These are phyloP conservation scores for Gorsachius goisagi DNA, from an alignment of 2,113 vertebrate species.

Conservation along the genomic window DNA sequence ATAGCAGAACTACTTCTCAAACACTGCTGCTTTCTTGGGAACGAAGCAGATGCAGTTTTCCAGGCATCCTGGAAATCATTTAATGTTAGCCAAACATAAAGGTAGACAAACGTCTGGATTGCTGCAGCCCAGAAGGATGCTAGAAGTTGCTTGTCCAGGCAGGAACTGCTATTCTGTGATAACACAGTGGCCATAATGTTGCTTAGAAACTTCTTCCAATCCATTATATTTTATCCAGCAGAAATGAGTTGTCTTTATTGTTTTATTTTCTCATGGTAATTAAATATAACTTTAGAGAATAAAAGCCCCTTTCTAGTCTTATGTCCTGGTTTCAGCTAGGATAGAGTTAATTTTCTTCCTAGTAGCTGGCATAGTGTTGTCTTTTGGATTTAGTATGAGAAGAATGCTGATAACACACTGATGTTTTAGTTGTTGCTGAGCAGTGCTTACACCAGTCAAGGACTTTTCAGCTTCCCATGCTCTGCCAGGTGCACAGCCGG, in stretches of 20 bases:
- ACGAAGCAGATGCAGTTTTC: background rate
- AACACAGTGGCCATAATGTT: background rate
- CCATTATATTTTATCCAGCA: background rate
- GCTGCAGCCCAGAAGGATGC: background rate
- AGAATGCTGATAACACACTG: no score
- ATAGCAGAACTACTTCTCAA: background rate
- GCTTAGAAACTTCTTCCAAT: background rate
- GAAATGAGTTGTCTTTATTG: background rate
- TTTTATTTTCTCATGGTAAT: background rate
- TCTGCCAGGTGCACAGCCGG: no score
- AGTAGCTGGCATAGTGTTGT: no score
- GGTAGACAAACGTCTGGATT: background rate
- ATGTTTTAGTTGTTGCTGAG: no score
- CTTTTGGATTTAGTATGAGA: no score
- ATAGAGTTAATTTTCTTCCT: no score
- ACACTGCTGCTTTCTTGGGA: background rate
- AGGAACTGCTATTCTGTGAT: background rate
- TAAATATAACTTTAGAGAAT: background rate
- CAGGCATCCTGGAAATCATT: background rate
- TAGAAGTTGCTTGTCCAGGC: background rate
- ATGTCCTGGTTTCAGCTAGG: background rate
- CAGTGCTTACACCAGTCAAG: no score
- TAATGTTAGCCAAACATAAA: background rate
- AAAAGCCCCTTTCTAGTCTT: background rate
- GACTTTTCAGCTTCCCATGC: no score